Percentiles rank a stretch among this genome's conserved stretches.
Evolutionary conservation across 2,888 invertebrate species (phyloP).

Genomic region (Oxystoma pomonae): DNA sequence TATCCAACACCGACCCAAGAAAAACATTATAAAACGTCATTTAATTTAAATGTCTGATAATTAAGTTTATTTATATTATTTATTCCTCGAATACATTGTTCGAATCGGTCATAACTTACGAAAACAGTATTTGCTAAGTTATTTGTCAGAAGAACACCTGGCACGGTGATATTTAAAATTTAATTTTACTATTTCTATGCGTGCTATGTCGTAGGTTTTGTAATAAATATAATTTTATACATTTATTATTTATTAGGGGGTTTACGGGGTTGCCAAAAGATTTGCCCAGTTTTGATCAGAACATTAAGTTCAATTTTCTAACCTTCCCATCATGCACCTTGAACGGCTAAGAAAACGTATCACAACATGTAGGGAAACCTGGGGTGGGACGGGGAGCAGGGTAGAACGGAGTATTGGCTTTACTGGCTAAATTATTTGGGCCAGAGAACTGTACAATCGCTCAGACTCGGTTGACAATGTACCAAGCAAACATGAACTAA

Average conservation of each 20-base stretch:
- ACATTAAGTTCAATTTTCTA: too few relatives aligned
- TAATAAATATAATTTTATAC: background rate
- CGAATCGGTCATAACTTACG: background rate
- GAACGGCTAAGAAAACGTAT: too few relatives aligned
- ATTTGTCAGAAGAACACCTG: background rate
- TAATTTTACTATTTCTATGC: background rate
- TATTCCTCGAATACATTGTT: background rate
- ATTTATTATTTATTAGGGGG: background rate
- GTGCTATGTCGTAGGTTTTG: background rate
- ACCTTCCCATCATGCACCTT: too few relatives aligned
- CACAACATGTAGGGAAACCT: too few relatives aligned
- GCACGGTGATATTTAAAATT: background rate
- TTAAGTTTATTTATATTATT: background rate
- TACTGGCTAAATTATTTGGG: too few relatives aligned
- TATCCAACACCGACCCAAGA: background rate
- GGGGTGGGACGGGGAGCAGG: too few relatives aligned
- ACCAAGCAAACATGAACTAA: too few relatives aligned
- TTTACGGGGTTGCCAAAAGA: background rate
- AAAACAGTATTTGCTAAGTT: background rate
- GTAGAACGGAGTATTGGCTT: too few relatives aligned
- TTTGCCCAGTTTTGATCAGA: too few relatives aligned
- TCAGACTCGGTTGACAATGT: too few relatives aligned
- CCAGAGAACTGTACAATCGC: too few relatives aligned
- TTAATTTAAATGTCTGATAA: background rate
- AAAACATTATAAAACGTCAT: background rate